Base-by-base conservation (phyloP, 37 sponge, comb jelly and placozoan species). In the Diacarnus erythraeanus region DNA sequence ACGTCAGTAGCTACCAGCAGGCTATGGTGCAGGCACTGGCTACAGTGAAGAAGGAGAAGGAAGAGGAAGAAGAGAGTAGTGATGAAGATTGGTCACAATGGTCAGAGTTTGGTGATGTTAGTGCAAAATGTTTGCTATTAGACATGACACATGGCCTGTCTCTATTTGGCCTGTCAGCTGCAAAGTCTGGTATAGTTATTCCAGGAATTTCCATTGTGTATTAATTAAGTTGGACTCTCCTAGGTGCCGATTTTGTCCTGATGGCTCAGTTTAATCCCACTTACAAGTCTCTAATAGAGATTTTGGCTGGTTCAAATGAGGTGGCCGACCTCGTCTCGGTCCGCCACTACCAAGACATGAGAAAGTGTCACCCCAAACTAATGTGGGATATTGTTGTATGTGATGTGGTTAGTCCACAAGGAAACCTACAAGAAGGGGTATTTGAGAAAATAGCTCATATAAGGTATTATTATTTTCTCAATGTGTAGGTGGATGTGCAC, bases 331-430 rank as follows among this genome's bases (percentile, higher is more conserved):
- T 73, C 2, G 47, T 78, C 38, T 72, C 80, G 21, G 12, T 79
- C 34, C 43, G 47, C 12, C n/a, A n/a, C n/a, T 65, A 71, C 64
- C 69, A 64, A 69, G 76, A 83, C 31, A 3, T 69, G 39, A 61
- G 29, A 6, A 12, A 17, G 2, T 61, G 29, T 27, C 69, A 12
- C 21, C 5, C 69, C 18, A 76, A 77, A 22, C 27, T 73, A 0
- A 71, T 72, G 60, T 84, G 86, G 87, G 83, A 85, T 31, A 87
- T 86, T 0, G 75, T 90, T 12, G 71, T 79, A 39, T 71, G 42
- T 59, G 84, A 84, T 35, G 67, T 84, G 38, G 75, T 84, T 35
- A 81, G 74, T 34, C 84, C 91, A 43, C 81, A 83, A 33, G 85
- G 86, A 31, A 71, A 39, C 17, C 75, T 86, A 22, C 75, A 36